phyloP scores from a whole-genome alignment of 2,888 invertebrate species.

The Halictus ligatus region DNA sequence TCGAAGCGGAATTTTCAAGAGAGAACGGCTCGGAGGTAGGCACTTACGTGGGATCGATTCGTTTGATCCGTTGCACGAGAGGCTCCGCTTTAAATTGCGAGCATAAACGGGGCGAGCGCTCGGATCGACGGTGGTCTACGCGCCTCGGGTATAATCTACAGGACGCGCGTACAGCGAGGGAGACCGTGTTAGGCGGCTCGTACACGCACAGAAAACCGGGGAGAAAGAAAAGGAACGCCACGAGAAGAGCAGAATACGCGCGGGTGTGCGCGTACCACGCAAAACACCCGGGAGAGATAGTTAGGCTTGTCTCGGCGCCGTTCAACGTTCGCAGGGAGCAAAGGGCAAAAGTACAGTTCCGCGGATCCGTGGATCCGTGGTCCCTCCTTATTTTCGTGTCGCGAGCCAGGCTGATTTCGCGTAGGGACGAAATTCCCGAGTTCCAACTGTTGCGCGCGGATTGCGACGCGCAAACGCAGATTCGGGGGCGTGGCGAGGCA shows the following conservation, averaged over 20 bases:
- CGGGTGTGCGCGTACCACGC: neutral
- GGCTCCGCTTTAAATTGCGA: neutral
- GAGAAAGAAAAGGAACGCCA: neutral
- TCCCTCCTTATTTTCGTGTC: slow-evolving; percentile 57
- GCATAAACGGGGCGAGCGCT: slow-evolving; percentile 19
- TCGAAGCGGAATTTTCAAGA: neutral
- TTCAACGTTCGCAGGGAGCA: slow-evolving; percentile 31
- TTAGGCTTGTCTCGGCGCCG: slow-evolving; percentile 33
- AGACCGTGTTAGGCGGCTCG: neutral
- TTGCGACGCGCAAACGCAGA: slow-evolving; percentile 75
- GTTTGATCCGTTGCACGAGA: neutral
- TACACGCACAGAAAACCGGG: slow-evolving; percentile 6
- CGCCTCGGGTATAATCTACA: slow-evolving; percentile 22
- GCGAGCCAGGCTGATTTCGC: slow-evolving; percentile 56
- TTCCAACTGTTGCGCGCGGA: slow-evolving; percentile 80
- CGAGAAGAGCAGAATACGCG: neutral
- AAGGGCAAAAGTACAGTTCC: slow-evolving; percentile 45
- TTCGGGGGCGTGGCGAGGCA: slow-evolving; percentile 70
- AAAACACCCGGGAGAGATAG: slow-evolving; percentile 12
- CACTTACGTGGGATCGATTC: slow-evolving; percentile 9
- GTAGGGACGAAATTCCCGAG: slow-evolving; percentile 65
- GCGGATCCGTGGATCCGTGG: slow-evolving; percentile 22
- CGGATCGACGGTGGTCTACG: slow-evolving; percentile 7
- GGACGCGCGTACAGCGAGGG: neutral
- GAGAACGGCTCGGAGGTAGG: neutral